A percentile compares a stretch with the other conserved stretches of the same genome.
Evolutionary conservation across 2,888 invertebrate genomes (phyloP).

Genomic region (Patella depressa): DNA sequence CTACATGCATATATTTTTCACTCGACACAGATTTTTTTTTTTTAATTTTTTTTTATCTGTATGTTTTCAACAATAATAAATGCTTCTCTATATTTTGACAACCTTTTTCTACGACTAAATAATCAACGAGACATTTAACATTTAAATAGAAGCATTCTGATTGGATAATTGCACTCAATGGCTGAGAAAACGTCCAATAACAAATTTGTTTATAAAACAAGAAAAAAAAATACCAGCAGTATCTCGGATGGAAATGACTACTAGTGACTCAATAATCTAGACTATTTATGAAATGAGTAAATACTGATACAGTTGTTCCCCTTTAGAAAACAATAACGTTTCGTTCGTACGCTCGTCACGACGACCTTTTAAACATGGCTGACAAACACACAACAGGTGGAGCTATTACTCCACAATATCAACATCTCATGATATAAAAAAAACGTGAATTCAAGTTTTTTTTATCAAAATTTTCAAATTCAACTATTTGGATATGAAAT

Average conservation of each 20-base stretch:
- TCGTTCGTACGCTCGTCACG: neutral
- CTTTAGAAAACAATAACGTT: neutral
- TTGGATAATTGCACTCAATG: conserved; percentile 12
- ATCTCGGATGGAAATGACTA: conserved; percentile 1
- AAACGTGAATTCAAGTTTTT: conserved; percentile 15
- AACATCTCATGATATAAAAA: neutral
- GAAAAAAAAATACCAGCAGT: conserved; percentile 2
- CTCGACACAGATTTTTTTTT: conserved; percentile 1
- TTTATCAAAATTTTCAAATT: no score
- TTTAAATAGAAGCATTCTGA: conserved; percentile 13
- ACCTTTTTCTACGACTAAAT: conserved; percentile 1
- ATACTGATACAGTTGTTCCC: conserved; percentile 2
- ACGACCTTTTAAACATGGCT: conserved; percentile 6
- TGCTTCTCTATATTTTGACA: conserved; percentile 5
- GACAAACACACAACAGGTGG: conserved; percentile 5
- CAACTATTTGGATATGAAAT: no score
- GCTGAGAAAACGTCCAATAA: conserved; percentile 13
- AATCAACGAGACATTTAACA: conserved; percentile 6
- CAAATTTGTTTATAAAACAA: conserved; percentile 3
- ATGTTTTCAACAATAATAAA: conserved; percentile 9
- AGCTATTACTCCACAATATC: conserved; percentile 13
- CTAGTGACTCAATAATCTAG: neutral
- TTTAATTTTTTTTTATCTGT: neutral
- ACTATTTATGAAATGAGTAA: neutral
- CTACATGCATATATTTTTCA: conserved; percentile 12